Evolutionary conservation across 2,113 vertebrate genomes (phyloP), one percentile per base, ranked within the genome.

Genomic region (Halcyon senegalensis): DNA sequence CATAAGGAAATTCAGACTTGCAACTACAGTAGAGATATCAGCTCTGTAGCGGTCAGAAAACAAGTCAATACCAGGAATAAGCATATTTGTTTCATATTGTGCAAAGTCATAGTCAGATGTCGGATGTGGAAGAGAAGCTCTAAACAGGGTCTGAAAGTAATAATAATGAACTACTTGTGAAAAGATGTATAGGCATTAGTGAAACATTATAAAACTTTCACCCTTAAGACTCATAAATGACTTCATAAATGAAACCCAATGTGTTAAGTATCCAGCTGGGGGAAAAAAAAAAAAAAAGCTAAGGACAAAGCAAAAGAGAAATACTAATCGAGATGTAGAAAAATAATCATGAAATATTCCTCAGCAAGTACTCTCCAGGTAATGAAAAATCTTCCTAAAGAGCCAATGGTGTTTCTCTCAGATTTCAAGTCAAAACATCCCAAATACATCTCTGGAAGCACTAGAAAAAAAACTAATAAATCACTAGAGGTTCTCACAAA

Each of bases 41-140:
- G 98, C 97, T 94, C 99, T 98, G 94, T 97, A 97, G 30, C 88
- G 96, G 67, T 99, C 98, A 5, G 98, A 98, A 97, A 99, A 99
- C 72, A 99, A 97, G 68, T 99, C 98, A 0, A 99, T 96, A 14
- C 99, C 99, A 33, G 99, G 99, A 84, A 99, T 96, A 62, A 99
- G 98, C 74, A 98, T 96, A 39, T 92, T 94, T 79, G 95, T 69
- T 87, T 97, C 98, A 92, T 99, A 98, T 10, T 97, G 97, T 63
- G 98, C 98, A 60, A 99, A 99, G 84, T 98, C 98, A 79, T 93
- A 97, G 82, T 99, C 99, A 23, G 95, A 92, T 66, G 95, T 97
- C 2, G 99, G 99, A 94, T 99, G 99, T 51, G 98, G 98, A 95
- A 99, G 94, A 53, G 99, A 99, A 73, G 98, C 98, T 87, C 95